Base-by-base conservation (phyloP, 1,140 invertebrate species). In the Hetaerina americana region DNA sequence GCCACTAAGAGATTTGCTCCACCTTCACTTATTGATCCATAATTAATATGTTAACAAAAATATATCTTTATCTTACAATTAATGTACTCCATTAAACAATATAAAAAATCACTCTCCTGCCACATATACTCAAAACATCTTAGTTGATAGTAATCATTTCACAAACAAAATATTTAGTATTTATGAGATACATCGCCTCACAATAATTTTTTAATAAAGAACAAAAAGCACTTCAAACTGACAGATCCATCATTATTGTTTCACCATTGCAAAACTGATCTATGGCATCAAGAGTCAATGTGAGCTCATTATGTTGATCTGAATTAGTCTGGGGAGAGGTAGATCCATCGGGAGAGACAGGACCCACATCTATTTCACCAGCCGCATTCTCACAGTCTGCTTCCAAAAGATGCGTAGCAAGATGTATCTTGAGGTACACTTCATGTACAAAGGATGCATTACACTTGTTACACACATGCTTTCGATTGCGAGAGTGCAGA, bases 361-460 rank as follows among this genome's bases (percentile, higher is more conserved):
- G 22, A 57, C 40, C 40, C 2, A n/a, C 10, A 10, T 12, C 15
- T 57, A 18, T 57, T 57, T 12, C 2, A 10, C 22, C 40, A 3
- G 22, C 22, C 3, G 40, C 15, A 12, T 57, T n/a, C 40, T 18
- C 40, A 57, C 40, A 57, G 15, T n/a, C 40, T 18, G 40, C 15
- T 12, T 57, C 40, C 40, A 57, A 18, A 12, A 73, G 31, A 49
- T 73, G 73, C 22, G 57, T 26, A 22, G 72, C 73, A 12, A 73
- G 29, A 68, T 73, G 73, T 27, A 72, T 27, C 31, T 73, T 73
- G 0, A 73, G 70, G 28, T 72, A 67, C 0, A 40, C 70, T 22
- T 73, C 73, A 27, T 72, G 69, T 2, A 68, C 26, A 27, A 73
- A 73, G 10, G 26, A 29, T 3, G 70, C 49, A 18, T 26, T 27